Percentiles rank a stretch among this genome's conserved stretches.
Evolutionary conservation across 2,113 vertebrate genomes (phyloP).

Genomic region (Rhinopomastus cyanomelas): DNA sequence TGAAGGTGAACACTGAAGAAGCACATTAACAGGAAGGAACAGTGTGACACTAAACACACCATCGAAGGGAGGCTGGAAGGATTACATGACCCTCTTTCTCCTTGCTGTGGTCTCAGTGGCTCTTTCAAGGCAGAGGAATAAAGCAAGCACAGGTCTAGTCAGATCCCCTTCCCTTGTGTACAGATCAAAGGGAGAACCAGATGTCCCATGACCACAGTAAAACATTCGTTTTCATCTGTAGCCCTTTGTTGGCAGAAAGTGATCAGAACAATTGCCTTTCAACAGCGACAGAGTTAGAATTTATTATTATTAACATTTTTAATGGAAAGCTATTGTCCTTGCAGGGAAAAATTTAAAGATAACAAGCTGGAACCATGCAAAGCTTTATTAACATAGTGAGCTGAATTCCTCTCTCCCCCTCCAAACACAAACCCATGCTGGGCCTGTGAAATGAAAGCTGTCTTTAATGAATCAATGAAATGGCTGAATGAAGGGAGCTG

Average conservation of each 20-base stretch:
- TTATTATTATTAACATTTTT: not conserved
- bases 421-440: slow-evolving; percentile 26
- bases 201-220: not conserved
- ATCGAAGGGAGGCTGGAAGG: not conserved
- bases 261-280: not conserved
- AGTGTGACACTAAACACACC: not conserved
- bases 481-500: slow-evolving; percentile 5
- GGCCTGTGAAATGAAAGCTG: slow-evolving; percentile 43
- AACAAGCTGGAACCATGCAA: not conserved
- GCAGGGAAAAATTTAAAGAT: slow-evolving; percentile 28
- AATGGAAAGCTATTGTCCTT: slow-evolving; percentile 42
- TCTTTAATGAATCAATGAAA: slow-evolving; percentile 42
- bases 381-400: not conserved
- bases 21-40: not conserved
- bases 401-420: not conserved
- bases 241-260: not conserved
- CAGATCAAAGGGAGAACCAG: not conserved
- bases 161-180: accelerated
- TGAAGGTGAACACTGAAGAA: not conserved
- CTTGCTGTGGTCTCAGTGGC: not conserved
- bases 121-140: not conserved
- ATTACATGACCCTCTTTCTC: not conserved
- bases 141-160: not conserved
- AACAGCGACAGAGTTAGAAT: not conserved
- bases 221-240: not conserved